Percentiles rank a stretch among this genome's conserved stretches.
Evolutionary conservation across 2,888 invertebrate species (phyloP).

Genomic region (Lysandra coridon): DNA sequence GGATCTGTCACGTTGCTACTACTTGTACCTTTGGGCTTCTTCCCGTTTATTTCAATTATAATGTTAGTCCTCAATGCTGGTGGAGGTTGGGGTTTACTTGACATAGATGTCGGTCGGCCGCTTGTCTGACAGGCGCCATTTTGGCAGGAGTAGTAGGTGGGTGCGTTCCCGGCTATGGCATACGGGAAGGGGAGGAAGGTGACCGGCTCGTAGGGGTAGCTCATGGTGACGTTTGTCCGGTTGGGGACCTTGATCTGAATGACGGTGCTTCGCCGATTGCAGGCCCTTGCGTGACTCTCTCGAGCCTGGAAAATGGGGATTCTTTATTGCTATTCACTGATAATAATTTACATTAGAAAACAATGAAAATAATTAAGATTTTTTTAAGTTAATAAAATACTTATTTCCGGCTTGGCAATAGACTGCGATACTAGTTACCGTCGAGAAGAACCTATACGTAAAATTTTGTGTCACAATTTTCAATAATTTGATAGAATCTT

Average conservation of each 20-base stretch:
- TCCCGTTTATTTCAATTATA: slow-evolving; percentile 45
- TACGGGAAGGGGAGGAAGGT: slow-evolving; percentile 44
- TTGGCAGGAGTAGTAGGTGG: slow-evolving; percentile 36
- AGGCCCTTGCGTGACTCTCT: slow-evolving; percentile 36
- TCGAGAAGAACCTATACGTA: no score
- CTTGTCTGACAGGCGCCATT: slow-evolving; percentile 39
- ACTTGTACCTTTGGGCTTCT: slow-evolving; percentile 31
- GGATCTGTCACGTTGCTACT: neutral
- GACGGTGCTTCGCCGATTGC: slow-evolving; percentile 43
- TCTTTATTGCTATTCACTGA: neutral
- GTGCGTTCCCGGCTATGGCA: slow-evolving; percentile 22
- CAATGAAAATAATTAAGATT: no score
- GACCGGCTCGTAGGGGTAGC: slow-evolving; percentile 42
- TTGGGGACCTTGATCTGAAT: slow-evolving; percentile 45
- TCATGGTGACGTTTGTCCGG: slow-evolving; percentile 42
- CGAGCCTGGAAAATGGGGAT: slow-evolving; percentile 37
- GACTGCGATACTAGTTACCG: no score
- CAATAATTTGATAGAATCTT: no score
- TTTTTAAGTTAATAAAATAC: no score
- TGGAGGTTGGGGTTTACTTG: neutral
- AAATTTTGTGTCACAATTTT: no score
- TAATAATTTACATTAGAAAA: no score
- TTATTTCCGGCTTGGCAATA: no score
- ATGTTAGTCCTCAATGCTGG: slow-evolving; percentile 45
- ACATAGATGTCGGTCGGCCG: slow-evolving; percentile 16